Conservation (phyloP, 1,140 invertebrate species). For the Anastrepha obliqua region DNA sequence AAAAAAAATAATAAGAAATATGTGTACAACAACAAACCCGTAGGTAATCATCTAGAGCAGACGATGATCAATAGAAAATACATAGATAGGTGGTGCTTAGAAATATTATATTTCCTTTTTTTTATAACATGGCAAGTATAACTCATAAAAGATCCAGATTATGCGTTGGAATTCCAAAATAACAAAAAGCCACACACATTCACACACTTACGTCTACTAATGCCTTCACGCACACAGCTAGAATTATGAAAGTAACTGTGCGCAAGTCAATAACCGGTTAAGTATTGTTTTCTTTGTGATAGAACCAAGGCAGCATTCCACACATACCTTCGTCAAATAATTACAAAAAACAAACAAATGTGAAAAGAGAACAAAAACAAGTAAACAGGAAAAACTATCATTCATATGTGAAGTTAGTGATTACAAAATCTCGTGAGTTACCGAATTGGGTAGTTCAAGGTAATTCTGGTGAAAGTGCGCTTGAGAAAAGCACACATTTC, state of each 20-base stretch:
- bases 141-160: slow-evolving; percentile 24
- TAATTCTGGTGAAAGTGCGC: not conserved
- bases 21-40: not conserved
- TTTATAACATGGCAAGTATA: slow-evolving; percentile 63
- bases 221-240: not conserved
- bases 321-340: slow-evolving; percentile 29
- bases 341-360: not conserved
- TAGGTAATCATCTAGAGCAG: not conserved
- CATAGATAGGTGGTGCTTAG: not conserved
- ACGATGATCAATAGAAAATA: not conserved
- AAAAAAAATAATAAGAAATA: not conserved
- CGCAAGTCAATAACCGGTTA: slow-evolving; percentile 50
- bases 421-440: not conserved
- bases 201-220: not conserved
- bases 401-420: not conserved
- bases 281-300: slow-evolving; percentile 1
- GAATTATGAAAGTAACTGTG: slow-evolving; percentile 43
- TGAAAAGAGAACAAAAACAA: slow-evolving; percentile 20
- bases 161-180: not conserved
- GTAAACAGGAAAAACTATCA: not conserved
- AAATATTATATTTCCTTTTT: not conserved
- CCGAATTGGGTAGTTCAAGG: not conserved
- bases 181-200: not conserved
- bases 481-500: not conserved
- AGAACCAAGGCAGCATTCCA: slow-evolving; percentile 34